Evolutionary conservation across 2,797 vertebrate species (phyloP), one percentile per base, ranked within the genome.

Genomic region (Lerista edwardsae): DNA sequence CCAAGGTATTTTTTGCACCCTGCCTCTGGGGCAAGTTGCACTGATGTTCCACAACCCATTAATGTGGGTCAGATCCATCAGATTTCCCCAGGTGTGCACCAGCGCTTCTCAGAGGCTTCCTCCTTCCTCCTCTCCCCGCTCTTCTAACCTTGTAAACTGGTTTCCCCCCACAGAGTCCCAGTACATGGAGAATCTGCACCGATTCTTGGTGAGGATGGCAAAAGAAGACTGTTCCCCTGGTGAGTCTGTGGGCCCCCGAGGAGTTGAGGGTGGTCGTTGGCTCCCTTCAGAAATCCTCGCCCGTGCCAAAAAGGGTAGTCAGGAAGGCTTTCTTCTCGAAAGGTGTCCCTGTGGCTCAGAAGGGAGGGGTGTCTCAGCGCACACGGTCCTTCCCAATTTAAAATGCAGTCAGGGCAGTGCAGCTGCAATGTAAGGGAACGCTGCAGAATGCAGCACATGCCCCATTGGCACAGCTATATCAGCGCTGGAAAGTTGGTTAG

Each of bases 201-300:
- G 79, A 27, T 96, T 95, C 87, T 84, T 97, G 82, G 55, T 0
- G 23, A 90, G 79, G 81, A 92, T 83, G 4, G 94, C 95, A 47
- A 69, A 83, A 68, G 90, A 94, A 23, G 92, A 95, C 0, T 25
- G 88, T n/a, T 83, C 82, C 59, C 94, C 89, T 0, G 95, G 96
- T 97, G 89, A 95, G 96, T 87, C 0, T 0, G 47, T 9, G 17
- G 57, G 39, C 11, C 34, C 8, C 4, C 1, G 21, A n/a, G 29
- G 25, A 21, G 21, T 34, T 27, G 7, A 34, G 29, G 6, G 34
- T 69, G 17, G 17, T 69, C 1, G 34, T 19, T 6, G 5, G 36
- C 34, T 69, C 68, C 2, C 36, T 15, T 14, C 34, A 21, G 19
- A 8, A 2, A 41, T 39, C 31, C 39, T 11, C 21, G 17, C 9